Base-by-base conservation (phyloP, 1,140 invertebrate genomes). In the Zaprionus kolodkinae region DNA sequence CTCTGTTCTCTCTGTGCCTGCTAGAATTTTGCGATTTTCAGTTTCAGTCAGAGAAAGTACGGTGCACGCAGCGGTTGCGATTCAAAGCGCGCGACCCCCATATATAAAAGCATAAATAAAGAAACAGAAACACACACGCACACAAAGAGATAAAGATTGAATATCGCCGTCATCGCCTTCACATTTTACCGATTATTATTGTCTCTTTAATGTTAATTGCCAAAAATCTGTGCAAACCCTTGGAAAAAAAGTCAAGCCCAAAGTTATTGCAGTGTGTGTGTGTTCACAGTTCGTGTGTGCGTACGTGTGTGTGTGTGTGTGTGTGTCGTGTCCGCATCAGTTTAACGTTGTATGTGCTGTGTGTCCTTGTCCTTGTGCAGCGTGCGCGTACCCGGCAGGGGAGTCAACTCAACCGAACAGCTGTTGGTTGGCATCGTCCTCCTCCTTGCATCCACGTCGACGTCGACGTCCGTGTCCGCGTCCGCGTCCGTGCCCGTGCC, bases 311-410 rank as follows among this genome's bases (percentile, higher is more conserved):
- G 55, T 50, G 72, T 61, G n/a, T 30, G 68, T 64, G 72, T 36
- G 50, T 61, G 79, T 69, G 76, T 78, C 80, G 15, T 40, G 38
- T 27, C 25, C 25, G 25, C 4, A 27, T 27, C 25, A 27, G 25
- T 27, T 27, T 13, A 45, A n/a, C 38, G 38, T 11, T 40, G 38
- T n/a, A 11, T 40, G 11, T 2, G 11, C 13, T 6, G n/a, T n/a
- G n/a, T 81, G 78, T 88, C 85, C 85, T 89, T 88, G 85, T 85
- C 85, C 85, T 89, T 89, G 85, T 89, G 85, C 85, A 89, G 85
- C 76, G 67, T 6, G 27, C 71, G 85, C 76, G 67, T 6, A 6
- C 71, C 65, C 75, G 73, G 38, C 62, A 59, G 55, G 64, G 68
- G 48, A 71, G 56, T 38, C 61, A 38, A n/a, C 38, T 21, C 65